phyloP scores from a whole-genome alignment of 2,113 vertebrate species.

The Herpailurus yagouaroundi region DNA sequence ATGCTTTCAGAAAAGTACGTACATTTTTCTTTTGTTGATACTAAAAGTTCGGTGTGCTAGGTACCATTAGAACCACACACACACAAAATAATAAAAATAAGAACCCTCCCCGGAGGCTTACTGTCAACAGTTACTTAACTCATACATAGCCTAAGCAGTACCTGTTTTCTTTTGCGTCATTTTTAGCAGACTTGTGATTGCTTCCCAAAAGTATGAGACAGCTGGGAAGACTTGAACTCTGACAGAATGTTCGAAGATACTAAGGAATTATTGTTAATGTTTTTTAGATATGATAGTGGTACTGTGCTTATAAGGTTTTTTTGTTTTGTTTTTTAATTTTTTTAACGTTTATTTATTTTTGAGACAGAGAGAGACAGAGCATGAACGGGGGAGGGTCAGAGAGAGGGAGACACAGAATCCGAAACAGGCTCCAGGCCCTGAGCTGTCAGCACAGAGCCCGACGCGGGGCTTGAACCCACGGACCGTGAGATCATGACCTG shows the following conservation, averaged over 20 bases:
- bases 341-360: too few species aligned
- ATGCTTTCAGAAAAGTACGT: conserved; percentile 94
- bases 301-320: not conserved
- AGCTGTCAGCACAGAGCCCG: too few species aligned
- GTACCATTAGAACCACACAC: not conserved
- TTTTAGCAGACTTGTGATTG: not conserved
- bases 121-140: not conserved
- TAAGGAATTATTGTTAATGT: not conserved
- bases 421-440: too few species aligned
- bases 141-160: not conserved
- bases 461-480: too few species aligned
- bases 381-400: too few species aligned
- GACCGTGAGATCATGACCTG: too few species aligned
- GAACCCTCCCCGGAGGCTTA: not conserved
- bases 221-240: not conserved
- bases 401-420: too few species aligned
- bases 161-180: not conserved
- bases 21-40: not conserved
- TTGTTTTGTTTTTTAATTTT: too few species aligned
- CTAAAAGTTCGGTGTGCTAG: not conserved
- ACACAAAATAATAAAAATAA: not conserved
- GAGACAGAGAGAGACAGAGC: too few species aligned
- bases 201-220: not conserved
- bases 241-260: not conserved
- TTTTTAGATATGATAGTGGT: not conserved